Base-by-base conservation (phyloP, 2,113 vertebrate genomes). In the Sigmodon hispidus region DNA sequence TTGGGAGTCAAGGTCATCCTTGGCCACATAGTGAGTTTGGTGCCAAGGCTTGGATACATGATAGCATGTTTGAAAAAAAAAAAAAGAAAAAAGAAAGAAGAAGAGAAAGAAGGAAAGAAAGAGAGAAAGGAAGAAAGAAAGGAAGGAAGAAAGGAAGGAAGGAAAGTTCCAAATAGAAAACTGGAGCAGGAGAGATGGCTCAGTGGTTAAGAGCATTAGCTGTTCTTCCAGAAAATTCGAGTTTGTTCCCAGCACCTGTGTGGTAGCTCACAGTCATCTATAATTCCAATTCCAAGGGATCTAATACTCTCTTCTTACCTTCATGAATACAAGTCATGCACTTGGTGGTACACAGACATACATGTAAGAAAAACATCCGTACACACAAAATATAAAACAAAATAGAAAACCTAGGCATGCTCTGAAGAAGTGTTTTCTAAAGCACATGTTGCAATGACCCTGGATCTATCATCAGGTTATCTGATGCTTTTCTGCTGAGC, bases 121-220 rank as follows among this genome's bases (percentile, higher is more conserved):
- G 26, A 16, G 26, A 77, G 7, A 50, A 7, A 17, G 15, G 8
- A 29, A 34, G 29, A 50, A 3, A 76, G 75, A 29, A 13, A 16
- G 7, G 16, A 0, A 15, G 2, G 31, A 3, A 48, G 26, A 26
- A 3, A 83, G 24, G 7, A 2, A n/a, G 57, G 7, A 4, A 63
- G 22, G 19, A 8, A 40, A 31, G 24, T 1, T 34, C 40, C 59
- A 65, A 65, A 29, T 7, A n/a, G 80, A 83, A 59, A 29, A 59
- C 11, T 40, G 55, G 6, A n/a, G n/a, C 36, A 59, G 19, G 17
- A 80, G 77, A n/a, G 50, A 55, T 80, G 11, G 36, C 52, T 40
- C 34, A 59, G 57, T 40, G 79, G 55, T 59, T 59, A 81, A n/a
- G 79, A 81, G 24, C 22, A 59, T n/a, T 81, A 13, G 7, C 80